These are phyloP conservation scores for Aix galericulata DNA, from an alignment of 2,113 vertebrate genomes.

Conservation along the genomic window DNA sequence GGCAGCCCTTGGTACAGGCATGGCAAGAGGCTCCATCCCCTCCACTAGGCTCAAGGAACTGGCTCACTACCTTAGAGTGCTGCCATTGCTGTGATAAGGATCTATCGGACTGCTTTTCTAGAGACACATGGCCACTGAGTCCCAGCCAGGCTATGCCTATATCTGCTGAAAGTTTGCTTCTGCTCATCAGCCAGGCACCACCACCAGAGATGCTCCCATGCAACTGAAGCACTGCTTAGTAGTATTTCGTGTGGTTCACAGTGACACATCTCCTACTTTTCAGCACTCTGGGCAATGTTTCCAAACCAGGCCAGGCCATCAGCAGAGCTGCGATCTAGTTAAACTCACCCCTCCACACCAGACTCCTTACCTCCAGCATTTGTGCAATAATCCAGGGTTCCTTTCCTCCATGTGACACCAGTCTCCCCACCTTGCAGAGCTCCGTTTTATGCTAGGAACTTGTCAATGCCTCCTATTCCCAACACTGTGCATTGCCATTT, in stretches of 20 bases:
- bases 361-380: not conserved
- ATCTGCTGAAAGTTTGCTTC: not conserved
- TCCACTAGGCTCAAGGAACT: not conserved
- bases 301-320: not conserved
- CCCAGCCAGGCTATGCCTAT: rapidly evolving
- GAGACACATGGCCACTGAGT: rapidly evolving
- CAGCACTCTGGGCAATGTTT: not conserved
- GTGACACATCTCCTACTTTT: not conserved
- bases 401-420: not conserved
- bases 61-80: rapidly evolving
- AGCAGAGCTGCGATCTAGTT: not conserved
- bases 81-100: not conserved
- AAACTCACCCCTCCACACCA: not conserved
- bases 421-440: not conserved
- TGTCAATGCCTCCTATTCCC: not conserved
- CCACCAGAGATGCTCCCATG: rapidly evolving
- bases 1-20: not conserved
- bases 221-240: not conserved
- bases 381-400: not conserved
- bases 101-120: not conserved
- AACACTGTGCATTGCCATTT: not conserved
- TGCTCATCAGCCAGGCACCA: not conserved
- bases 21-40: not conserved
- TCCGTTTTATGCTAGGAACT: not conserved
- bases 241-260: not conserved